Conservation (phyloP, 2,797 vertebrate species). For the Eospalax fontanierii region DNA sequence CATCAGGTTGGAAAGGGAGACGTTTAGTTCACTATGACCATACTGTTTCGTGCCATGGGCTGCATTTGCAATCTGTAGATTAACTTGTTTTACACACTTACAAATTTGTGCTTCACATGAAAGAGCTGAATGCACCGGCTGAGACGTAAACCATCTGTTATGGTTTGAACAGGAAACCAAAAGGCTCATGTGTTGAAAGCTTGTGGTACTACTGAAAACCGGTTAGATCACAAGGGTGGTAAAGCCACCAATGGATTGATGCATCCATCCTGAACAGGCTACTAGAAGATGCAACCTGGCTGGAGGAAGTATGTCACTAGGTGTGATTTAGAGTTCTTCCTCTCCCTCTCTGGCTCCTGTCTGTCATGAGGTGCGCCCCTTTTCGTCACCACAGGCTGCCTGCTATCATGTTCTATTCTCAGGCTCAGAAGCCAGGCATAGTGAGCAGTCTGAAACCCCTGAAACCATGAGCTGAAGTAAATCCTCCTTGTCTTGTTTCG, state of each 20-base stretch:
- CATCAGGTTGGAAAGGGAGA: not conserved
- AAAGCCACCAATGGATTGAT: too few species aligned
- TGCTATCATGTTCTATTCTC: too few species aligned
- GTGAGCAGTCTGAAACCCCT: not conserved
- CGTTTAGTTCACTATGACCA: too few species aligned
- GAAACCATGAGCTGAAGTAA: too few species aligned
- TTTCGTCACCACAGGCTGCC: not conserved
- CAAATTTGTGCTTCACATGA: not conserved
- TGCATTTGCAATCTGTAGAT: not conserved
- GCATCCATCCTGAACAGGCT: not conserved
- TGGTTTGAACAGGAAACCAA: too few species aligned
- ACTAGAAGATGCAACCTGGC: not conserved
- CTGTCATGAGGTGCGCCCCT: not conserved
- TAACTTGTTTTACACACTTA: not conserved
- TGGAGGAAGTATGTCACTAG: too few species aligned
- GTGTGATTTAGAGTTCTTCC: not conserved
- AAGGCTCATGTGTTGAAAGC: not conserved
- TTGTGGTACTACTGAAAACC: not conserved
- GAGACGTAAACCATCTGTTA: not conserved
- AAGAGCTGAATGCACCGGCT: not conserved
- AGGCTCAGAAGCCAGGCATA: not conserved
- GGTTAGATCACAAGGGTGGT: not conserved
- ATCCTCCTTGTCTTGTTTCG: too few species aligned
- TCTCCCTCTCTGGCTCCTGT: not conserved
- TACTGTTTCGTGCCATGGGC: fast-evolving